Evolutionary conservation across 2,113 vertebrate species (phyloP).

Genomic region (Oncorhynchus nerka): DNA sequence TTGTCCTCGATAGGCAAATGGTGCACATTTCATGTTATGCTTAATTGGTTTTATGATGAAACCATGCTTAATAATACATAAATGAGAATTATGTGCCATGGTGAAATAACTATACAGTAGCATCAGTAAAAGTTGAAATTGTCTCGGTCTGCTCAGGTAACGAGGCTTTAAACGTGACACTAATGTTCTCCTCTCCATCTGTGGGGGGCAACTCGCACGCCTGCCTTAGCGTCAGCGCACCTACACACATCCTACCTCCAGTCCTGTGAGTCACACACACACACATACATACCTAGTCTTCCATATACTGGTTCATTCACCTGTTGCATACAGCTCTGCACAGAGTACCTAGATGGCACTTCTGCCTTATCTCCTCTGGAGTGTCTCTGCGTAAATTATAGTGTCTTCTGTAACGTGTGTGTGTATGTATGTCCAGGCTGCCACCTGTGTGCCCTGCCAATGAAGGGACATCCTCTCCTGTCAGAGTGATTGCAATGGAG

Average conservation of each 20-base stretch:
- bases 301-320: neutral
- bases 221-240: slow-evolving; percentile 69
- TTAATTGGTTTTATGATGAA: too few species aligned
- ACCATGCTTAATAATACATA: too few species aligned
- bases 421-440: slow-evolving; percentile 42
- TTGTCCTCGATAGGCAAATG: neutral
- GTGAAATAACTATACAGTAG: too few species aligned
- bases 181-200: slow-evolving; percentile 33
- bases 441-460: slow-evolving; percentile 58
- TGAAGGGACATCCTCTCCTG: slow-evolving; percentile 34
- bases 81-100: too few species aligned
- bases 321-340: neutral
- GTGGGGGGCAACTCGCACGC: slow-evolving; percentile 39
- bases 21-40: neutral
- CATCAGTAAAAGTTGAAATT: too few species aligned
- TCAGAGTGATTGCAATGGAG: slow-evolving; percentile 42
- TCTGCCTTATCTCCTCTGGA: neutral
- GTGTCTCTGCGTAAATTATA: neutral
- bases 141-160: slow-evolving; percentile 33
- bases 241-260: slow-evolving; percentile 57
- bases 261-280: slow-evolving; percentile 59
- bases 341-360: neutral
- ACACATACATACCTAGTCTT: neutral
- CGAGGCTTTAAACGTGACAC: slow-evolving; percentile 45
- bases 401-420: neutral